Evolutionary conservation across 2,888 invertebrate species (phyloP).

Genomic region (Fabriciana adippe): DNA sequence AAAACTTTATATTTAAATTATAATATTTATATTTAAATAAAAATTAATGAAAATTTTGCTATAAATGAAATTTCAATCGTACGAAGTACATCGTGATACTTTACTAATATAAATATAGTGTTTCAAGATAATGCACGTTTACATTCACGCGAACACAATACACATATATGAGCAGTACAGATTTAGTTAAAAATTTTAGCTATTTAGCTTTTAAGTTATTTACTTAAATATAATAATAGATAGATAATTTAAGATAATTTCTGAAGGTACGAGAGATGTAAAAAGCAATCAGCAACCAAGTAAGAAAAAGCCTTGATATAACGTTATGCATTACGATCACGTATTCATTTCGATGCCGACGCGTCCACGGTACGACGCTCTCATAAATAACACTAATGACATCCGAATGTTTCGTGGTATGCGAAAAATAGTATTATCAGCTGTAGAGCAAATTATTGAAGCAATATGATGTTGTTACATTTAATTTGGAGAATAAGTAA

Average conservation of each 20-base stretch:
- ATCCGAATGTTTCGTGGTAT: slow-evolving; percentile 58
- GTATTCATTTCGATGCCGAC: slow-evolving; percentile 40
- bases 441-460: slow-evolving; percentile 16
- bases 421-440: slow-evolving; percentile 28
- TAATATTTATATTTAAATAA: too few relatives aligned
- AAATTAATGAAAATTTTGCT: too few relatives aligned
- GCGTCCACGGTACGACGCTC: slow-evolving; percentile 63
- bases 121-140: too few relatives aligned
- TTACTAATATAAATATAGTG: too few relatives aligned
- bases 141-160: too few relatives aligned
- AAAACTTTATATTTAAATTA: too few relatives aligned
- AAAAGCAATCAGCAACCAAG: slow-evolving; percentile 2
- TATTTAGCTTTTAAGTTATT: neutral
- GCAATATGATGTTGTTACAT: too few relatives aligned
- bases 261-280: neutral
- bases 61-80: too few relatives aligned
- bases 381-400: slow-evolving; percentile 78
- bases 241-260: neutral
- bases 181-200: neutral
- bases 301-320: slow-evolving; percentile 2
- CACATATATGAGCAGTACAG: too few relatives aligned
- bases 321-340: slow-evolving; percentile 41
- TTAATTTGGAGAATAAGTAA: too few relatives aligned
- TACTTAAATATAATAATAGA: neutral
- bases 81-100: too few relatives aligned